Evolutionary conservation across 1,140 invertebrate species (phyloP).

Genomic region (Tribolium castaneum): DNA sequence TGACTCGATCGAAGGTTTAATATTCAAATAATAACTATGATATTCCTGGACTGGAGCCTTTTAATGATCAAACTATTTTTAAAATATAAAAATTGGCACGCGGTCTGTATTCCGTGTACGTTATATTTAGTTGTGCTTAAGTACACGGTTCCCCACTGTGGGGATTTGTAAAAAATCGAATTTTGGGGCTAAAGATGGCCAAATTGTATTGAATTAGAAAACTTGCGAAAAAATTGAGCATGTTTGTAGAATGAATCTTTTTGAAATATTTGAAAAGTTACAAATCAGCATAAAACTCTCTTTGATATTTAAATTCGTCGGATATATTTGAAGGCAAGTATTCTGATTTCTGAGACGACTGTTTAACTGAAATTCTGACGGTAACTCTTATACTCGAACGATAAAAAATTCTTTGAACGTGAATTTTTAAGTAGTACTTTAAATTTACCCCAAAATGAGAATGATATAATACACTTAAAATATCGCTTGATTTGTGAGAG

Average conservation of each 20-base stretch:
- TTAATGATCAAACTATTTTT: no score
- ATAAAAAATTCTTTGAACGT: constrained; percentile 18
- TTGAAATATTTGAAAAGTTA: constrained; percentile 27
- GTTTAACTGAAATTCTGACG: constrained; percentile 15
- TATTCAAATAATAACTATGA: no score
- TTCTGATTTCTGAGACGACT: constrained; percentile 17
- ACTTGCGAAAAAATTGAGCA: not conserved
- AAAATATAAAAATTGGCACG: no score
- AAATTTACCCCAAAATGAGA: constrained; percentile 12
- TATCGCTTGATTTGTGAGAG: not conserved
- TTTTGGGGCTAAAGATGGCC: not conserved
- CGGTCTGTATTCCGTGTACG: no score
- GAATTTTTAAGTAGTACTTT: constrained; percentile 8
- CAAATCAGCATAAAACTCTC: constrained; percentile 30
- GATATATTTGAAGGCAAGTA: constrained; percentile 20
- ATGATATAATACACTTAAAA: constrained; percentile 3
- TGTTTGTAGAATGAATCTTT: constrained; percentile 28
- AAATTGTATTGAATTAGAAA: not conserved
- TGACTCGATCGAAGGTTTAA: no score
- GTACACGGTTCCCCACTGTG: no score
- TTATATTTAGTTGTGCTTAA: no score
- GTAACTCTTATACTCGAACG: constrained; percentile 6
- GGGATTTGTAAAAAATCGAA: no score
- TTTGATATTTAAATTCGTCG: constrained; percentile 28
- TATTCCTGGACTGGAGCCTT: no score